Base-by-base conservation (phyloP, 2,797 vertebrate genomes). In the Microtus agrestis region DNA sequence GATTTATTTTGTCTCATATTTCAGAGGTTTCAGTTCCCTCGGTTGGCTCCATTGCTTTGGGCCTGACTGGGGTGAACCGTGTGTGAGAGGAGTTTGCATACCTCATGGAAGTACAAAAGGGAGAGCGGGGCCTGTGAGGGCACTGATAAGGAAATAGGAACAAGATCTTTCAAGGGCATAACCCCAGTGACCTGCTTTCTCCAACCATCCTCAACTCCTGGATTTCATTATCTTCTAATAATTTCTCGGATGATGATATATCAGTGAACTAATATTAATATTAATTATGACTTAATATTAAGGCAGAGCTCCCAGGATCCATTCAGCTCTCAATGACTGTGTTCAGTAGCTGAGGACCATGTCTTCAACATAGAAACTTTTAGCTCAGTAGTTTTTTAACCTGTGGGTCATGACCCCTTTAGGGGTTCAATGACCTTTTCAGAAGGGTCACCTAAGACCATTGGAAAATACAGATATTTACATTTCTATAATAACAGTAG, bases 41-140 rank as follows among this genome's bases (percentile, higher is more conserved):
- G 61, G 4, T 2, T 89, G 87, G 56, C 37, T 46, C 40, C 31
- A 59, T 17, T 46, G 40, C 56, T 46, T 63, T 77, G 54, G 37
- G 40, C 19, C 86, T 74, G n/a, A 29, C n/a, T 14, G 3, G 11
- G 25, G 29, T 34, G 3, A 63, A 46, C 3, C 2, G 19, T 48
- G 19, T 40, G 54, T 23, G 23, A 8, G 19, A 89, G 27, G 40
- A 46, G 73, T 59, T 25, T 31, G 29, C 29, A 46, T 31, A n/a
- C 27, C 12, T 61, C 19, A 15, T 43, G 17, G 27, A 34, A 31
- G 25, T 17, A 76, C 37, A 23, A 59, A 54, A 6, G 34, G 5
- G 25, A 17, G n/a, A 2, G 0, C 15, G 0, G 46, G 34, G 8
- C 25, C 31, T 31, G 17, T 46, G 15, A 1, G 65, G 69, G 27